These are phyloP conservation scores for Drosophila mettleri DNA, from an alignment of 2,888 invertebrate genomes.

Conservation along the genomic window DNA sequence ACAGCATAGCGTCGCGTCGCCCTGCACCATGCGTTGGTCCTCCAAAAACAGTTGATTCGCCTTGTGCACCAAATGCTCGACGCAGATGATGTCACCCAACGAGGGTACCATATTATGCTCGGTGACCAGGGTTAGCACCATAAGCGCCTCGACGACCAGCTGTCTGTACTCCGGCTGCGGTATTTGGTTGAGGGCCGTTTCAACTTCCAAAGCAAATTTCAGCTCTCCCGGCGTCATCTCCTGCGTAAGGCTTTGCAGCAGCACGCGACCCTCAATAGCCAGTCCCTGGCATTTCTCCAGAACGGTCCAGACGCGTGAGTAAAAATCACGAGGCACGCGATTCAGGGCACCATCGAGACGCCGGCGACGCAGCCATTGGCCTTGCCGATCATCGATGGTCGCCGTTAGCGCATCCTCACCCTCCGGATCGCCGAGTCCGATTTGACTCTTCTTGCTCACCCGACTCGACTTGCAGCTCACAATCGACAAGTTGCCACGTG, in stretches of 20 bases:
- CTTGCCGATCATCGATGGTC: constrained; percentile 90
- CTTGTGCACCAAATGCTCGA: constrained; percentile 96
- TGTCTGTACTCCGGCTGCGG: constrained; percentile 99
- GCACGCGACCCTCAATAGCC: constrained; percentile 94
- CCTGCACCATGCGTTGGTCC: constrained; percentile 96
- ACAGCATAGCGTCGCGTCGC: constrained; percentile 97
- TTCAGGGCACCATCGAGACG: constrained; percentile 98
- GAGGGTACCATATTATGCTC: constrained; percentile 93
- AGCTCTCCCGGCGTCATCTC: constrained; percentile 99
- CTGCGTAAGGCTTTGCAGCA: constrained; percentile 96
- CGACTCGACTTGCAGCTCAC: constrained; percentile 94
- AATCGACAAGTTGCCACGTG: constrained; percentile 94
- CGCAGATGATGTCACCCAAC: constrained; percentile 92
- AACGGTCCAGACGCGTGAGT: constrained; percentile 96
- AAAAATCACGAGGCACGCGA: constrained; percentile 98
- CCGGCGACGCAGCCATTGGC: constrained; percentile 98
- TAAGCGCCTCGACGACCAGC: constrained; percentile 97
- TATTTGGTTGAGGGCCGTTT: constrained; percentile 97
- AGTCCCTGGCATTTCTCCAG: constrained; percentile 97
- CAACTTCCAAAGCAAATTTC: constrained; percentile 98
- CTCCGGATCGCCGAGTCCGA: constrained; percentile 85
- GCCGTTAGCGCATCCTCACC: constrained; percentile 84
- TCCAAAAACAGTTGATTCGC: constrained; percentile 97
- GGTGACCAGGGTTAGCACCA: constrained; percentile 96
- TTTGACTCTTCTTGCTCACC: constrained; percentile 90